Base-by-base conservation (phyloP, 2,797 vertebrate species). In the Urophycis tenuis region DNA sequence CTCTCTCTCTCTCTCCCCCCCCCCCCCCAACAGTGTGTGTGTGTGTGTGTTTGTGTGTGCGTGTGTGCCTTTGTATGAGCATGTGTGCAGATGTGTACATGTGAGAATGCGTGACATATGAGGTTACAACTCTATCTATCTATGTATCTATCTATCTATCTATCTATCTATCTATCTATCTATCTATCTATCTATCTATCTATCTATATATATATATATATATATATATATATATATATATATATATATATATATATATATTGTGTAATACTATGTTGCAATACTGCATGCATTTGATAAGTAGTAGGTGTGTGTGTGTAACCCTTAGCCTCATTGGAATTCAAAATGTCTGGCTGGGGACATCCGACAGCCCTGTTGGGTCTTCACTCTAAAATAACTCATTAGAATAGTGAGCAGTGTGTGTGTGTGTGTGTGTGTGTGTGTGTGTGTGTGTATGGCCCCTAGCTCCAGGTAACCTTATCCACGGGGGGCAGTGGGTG, bases 301-400 rank as follows among this genome's bases (percentile, higher is more conserved):
- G n/a, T 7, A 25, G n/a, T 64, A 64, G 22, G 53, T 64, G n/a
- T 53, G 78, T 34, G 45, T 49, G 45, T 22, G 45, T 45, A 81
- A 85, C 82, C 84, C 81, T 75, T 14, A 30, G 72, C 85, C 75
- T 90, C 85, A 89, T 90, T 90, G 83, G 88, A 89, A 91, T 91
- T 83, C 89, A 89, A 88, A 64, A 89, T 88, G 89, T 87, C 85
- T 85, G 74, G 81, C 77, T 79, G 35, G 45, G 84, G 49, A 86
- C 83, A 70, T 72, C 76, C 78, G 31, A 76, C 79, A 73, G 83
- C 70, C 88, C 88, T 71, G n/a, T 64, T 71, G 45, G 83, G 88
- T 86, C 85, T 85, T 82, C 80, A 45, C 64, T 81, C 85, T 82
- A 85, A 88, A 89, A 89, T 82, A 89, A 88, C 86, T 89, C 85